phyloP scores from a whole-genome alignment of 2,888 invertebrate species.

The Drosophila atripex region DNA sequence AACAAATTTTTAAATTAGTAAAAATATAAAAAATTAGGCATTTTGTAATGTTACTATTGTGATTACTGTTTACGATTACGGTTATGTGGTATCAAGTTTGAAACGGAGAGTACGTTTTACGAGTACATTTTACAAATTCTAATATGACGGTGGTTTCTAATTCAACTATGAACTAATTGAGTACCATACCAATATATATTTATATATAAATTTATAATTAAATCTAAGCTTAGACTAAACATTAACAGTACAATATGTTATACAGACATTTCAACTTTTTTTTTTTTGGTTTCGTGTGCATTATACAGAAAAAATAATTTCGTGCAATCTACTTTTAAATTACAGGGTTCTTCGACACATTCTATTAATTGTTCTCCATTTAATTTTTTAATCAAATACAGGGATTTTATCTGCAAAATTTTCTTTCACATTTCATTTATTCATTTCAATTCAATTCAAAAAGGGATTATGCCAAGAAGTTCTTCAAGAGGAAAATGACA shows the following conservation, averaged over 20 bases:
- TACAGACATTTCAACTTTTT: constrained; percentile 20
- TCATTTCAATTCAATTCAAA: constrained; percentile 52
- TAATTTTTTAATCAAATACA: constrained; percentile 59
- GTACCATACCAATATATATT: constrained; percentile 43
- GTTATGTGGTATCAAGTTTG: constrained; percentile 23
- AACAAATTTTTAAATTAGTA: neutral
- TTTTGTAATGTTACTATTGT: constrained; percentile 41
- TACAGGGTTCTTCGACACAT: constrained; percentile 17
- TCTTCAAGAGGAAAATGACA: constrained; percentile 51
- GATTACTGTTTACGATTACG: constrained; percentile 25
- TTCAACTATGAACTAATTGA: constrained; percentile 68
- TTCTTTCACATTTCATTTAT: constrained; percentile 59
- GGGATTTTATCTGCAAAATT: constrained; percentile 45
- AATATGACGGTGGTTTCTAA: constrained; percentile 79
- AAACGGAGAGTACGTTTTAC: constrained; percentile 60
- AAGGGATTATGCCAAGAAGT: constrained; percentile 54
- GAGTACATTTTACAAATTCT: constrained; percentile 72
- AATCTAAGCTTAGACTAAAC: constrained; percentile 31
- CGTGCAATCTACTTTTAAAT: constrained; percentile 60
- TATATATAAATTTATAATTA: constrained; percentile 29
- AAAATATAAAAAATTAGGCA: constrained; percentile 26
- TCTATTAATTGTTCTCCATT: constrained; percentile 26
- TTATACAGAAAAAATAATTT: constrained; percentile 60
- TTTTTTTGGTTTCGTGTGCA: constrained; percentile 43
- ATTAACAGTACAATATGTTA: constrained; percentile 38